A percentile compares a stretch with the other conserved stretches of the same genome.
Evolutionary conservation across 2,888 invertebrate genomes (phyloP).

Genomic region (Ethmia dodecea): DNA sequence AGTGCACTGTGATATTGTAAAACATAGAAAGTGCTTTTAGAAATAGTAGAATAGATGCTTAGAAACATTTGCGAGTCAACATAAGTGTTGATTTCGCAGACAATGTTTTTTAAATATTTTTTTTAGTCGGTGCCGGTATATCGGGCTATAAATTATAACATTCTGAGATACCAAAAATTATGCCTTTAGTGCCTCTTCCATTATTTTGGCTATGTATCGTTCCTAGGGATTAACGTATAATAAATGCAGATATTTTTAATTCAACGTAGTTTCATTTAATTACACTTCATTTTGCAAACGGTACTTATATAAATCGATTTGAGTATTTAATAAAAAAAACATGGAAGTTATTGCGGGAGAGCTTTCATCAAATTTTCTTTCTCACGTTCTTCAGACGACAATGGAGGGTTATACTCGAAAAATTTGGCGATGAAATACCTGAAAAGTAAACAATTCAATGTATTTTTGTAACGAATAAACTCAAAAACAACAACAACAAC

Average conservation of each 20-base stretch:
- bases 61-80: background rate
- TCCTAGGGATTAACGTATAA: no score
- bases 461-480: background rate
- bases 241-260: background rate
- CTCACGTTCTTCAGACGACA: conserved; percentile 26
- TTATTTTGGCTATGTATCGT: background rate
- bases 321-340: background rate
- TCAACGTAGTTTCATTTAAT: background rate
- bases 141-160: no score
- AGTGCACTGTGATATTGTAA: conserved; percentile 21
- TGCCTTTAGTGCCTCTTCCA: conserved; percentile 1
- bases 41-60: background rate
- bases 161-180: background rate
- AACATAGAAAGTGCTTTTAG: no score
- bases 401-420: conserved; percentile 51
- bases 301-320: background rate
- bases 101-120: background rate
- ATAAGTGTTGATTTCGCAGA: background rate
- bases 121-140: no score
- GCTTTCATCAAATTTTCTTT: conserved; percentile 22
- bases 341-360: conserved; percentile 3
- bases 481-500: no score
- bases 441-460: conserved; percentile 18
- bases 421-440: conserved; percentile 72
- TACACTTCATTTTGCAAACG: no score